Evolutionary conservation across 2,888 invertebrate species (phyloP).

Genomic region (Theretra japonica): DNA sequence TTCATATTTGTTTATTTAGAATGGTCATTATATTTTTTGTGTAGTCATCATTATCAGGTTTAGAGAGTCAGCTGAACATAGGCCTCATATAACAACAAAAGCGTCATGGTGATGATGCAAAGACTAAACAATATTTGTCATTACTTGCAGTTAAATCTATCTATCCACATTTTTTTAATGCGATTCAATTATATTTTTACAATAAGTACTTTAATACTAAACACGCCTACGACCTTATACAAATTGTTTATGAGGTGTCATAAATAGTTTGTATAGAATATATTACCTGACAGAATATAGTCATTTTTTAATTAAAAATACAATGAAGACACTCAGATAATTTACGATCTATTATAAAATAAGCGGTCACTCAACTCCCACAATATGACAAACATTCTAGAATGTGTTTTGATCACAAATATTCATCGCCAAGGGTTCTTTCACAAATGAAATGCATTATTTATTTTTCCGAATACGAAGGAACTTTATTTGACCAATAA

Average conservation of each 20-base stretch:
- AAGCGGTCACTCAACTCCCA: background rate
- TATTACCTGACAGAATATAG: background rate
- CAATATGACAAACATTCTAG: background rate
- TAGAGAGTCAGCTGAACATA: no score
- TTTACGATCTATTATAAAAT: slow-evolving; percentile 4
- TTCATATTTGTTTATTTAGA: no score
- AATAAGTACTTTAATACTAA: no score
- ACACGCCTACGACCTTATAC: no score
- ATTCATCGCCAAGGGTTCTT: slow-evolving; percentile 15
- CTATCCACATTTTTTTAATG: no score
- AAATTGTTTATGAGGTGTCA: background rate
- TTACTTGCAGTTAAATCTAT: no score
- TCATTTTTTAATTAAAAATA: background rate
- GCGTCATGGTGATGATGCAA: no score
- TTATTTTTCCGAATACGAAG: slow-evolving; percentile 68
- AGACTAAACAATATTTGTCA: no score
- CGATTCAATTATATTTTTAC: no score
- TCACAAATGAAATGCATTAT: slow-evolving; percentile 43
- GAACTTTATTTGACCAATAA: slow-evolving; percentile 82
- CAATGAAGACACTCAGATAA: background rate
- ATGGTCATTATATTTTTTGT: no score
- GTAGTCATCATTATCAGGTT: no score
- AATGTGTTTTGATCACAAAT: background rate
- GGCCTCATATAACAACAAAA: no score
- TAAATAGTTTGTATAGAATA: background rate